Conservation (phyloP, 1,140 invertebrate genomes). For the Rhopalosiphum padi region DNA sequence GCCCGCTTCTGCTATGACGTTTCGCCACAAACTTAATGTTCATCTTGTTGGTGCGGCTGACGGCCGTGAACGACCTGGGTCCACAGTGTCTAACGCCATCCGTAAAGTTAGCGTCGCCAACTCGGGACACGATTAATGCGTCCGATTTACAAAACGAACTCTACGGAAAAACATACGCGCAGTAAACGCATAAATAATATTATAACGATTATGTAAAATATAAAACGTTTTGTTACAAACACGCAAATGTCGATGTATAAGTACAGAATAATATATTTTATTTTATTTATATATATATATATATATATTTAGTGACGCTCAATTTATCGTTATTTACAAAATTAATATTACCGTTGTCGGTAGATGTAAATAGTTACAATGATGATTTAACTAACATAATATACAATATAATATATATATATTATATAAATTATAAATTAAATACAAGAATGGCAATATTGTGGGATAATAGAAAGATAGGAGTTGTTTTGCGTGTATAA, state of each 20-base stretch:
- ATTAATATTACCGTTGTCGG: too few relatives aligned
- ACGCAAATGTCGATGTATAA: too few relatives aligned
- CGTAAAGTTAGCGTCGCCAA: constrained; percentile 4
- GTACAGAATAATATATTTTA: neutral
- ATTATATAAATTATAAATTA: too few relatives aligned
- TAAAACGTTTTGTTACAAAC: neutral
- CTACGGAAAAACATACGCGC: neutral
- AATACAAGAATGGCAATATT: too few relatives aligned
- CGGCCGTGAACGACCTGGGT: neutral
- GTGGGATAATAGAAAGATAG: too few relatives aligned
- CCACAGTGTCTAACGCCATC: constrained; percentile 34
- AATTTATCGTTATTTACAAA: neutral
- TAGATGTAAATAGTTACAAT: too few relatives aligned
- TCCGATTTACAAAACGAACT: constrained; percentile 25
- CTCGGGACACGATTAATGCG: constrained; percentile 20
- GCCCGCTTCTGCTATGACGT: neutral
- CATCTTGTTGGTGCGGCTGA: constrained; percentile 40
- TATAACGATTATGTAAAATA: neutral
- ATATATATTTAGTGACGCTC: neutral
- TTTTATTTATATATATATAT: neutral
- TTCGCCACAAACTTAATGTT: neutral
- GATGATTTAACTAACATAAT: too few relatives aligned
- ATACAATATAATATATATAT: too few relatives aligned
- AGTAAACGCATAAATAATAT: neutral
- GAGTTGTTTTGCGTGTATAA: too few relatives aligned